A percentile compares a stretch with the other conserved stretches of the same genome.
phyloP scores from a whole-genome alignment of 2,797 vertebrate genomes.

The Anguilla megastoma region DNA sequence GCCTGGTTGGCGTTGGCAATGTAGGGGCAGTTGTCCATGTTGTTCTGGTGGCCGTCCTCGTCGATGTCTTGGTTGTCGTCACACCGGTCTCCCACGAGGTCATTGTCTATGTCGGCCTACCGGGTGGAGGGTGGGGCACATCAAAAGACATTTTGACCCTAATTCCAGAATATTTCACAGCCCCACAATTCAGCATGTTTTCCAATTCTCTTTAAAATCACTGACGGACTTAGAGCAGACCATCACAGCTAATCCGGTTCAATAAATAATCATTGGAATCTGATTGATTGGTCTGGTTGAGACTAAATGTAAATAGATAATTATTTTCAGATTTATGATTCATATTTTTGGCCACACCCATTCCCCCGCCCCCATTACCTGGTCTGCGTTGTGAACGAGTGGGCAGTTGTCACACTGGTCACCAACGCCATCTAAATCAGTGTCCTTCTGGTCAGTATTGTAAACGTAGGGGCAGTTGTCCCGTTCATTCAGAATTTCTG shows the following conservation, averaged over 20 bases:
- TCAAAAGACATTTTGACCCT: background rate
- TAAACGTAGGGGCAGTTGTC: slow-evolving; percentile 95
- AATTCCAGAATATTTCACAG: background rate
- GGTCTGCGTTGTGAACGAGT: slow-evolving; percentile 88
- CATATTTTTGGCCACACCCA: background rate
- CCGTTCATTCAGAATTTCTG: slow-evolving; percentile 87
- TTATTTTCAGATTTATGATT: background rate
- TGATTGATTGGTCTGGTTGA: background rate
- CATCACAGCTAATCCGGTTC: background rate
- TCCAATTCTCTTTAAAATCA: background rate
- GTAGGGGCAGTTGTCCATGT: slow-evolving; percentile 95
- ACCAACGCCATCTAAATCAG: slow-evolving; percentile 90
- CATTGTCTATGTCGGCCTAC: slow-evolving; percentile 87
- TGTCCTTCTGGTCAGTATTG: slow-evolving; percentile 94
- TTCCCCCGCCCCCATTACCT: slow-evolving; percentile 69
- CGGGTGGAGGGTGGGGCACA: background rate
- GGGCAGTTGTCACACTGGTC: slow-evolving; percentile 98
- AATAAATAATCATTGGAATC: background rate
- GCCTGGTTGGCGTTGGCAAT: slow-evolving; percentile 92
- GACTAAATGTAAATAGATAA: too few species aligned
- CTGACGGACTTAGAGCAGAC: background rate
- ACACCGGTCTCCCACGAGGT: slow-evolving; percentile 92
- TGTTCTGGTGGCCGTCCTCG: slow-evolving; percentile 95
- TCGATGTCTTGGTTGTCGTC: slow-evolving; percentile 93
- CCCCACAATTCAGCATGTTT: background rate